phyloP scores from a whole-genome alignment of 2,888 invertebrate species.

The Chalcis sispes region DNA sequence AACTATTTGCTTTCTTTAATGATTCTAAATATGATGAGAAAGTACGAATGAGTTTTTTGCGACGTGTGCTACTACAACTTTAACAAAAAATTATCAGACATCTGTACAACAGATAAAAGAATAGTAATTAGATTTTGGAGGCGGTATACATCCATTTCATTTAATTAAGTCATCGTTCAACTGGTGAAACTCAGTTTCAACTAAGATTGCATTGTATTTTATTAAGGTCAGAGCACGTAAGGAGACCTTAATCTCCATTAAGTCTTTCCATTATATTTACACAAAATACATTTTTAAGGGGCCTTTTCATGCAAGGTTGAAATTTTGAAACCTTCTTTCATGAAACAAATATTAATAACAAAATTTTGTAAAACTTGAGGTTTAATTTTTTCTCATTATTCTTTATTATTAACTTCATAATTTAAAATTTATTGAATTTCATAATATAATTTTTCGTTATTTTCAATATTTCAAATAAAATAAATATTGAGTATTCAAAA shows the following conservation, averaged over 20 bases:
- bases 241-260: slow-evolving; percentile 35
- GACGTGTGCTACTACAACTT: slow-evolving; percentile 32
- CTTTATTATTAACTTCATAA: no score
- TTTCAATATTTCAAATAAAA: slow-evolving; percentile 10
- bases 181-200: slow-evolving; percentile 35
- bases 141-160: slow-evolving; percentile 42
- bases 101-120: slow-evolving; percentile 48
- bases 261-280: slow-evolving; percentile 49
- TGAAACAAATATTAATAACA: not conserved
- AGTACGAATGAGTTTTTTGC: slow-evolving; percentile 29
- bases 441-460: not conserved
- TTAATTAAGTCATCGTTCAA: slow-evolving; percentile 23
- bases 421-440: slow-evolving; percentile 6
- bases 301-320: slow-evolving; percentile 24
- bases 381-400: no score
- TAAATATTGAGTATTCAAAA: slow-evolving; percentile 24
- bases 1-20: slow-evolving; percentile 38
- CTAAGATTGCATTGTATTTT: slow-evolving; percentile 30
- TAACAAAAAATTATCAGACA: slow-evolving; percentile 29
- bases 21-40: slow-evolving; percentile 38
- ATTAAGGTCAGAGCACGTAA: slow-evolving; percentile 39
- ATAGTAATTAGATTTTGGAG: slow-evolving; percentile 38
- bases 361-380: slow-evolving; percentile 35
- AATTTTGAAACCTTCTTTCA: not conserved
- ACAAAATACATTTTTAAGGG: slow-evolving; percentile 32